phyloP scores from a whole-genome alignment of 2,888 invertebrate genomes.

The Leucoptera coffeella region DNA sequence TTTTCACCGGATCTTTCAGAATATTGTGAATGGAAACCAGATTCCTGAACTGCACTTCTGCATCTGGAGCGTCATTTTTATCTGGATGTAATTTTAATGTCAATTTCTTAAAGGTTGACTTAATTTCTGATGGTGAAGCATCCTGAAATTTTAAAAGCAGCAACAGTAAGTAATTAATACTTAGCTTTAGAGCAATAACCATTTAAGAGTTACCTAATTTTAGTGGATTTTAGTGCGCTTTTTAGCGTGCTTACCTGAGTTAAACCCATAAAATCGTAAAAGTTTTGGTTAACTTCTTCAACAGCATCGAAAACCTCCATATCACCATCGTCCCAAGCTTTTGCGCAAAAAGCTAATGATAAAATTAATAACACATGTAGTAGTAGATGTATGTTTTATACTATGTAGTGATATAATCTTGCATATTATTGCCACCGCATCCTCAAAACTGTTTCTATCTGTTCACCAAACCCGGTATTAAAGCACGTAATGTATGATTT shows the following conservation, averaged over 20 bases:
- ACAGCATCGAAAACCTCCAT: conserved; percentile 93
- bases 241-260: conserved; percentile 69
- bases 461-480: background rate
- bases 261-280: conserved; percentile 83
- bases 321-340: conserved; percentile 80
- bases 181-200: too few relatives aligned
- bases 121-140: conserved; percentile 73
- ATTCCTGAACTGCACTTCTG: conserved; percentile 91
- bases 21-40: conserved; percentile 91
- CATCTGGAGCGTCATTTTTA: conserved; percentile 88
- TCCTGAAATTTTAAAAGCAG: too few relatives aligned
- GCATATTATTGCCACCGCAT: background rate
- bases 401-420: too few relatives aligned
- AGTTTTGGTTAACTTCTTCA: conserved; percentile 92
- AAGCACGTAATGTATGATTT: background rate
- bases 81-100: too few relatives aligned
- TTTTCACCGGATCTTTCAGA: conserved; percentile 78
- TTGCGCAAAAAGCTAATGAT: conserved; percentile 13
- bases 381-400: too few relatives aligned
- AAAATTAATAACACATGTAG: conserved; percentile 13
- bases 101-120: conserved; percentile 88
- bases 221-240: too few relatives aligned
- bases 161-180: too few relatives aligned
- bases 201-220: too few relatives aligned
- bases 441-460: background rate